A percentile compares a stretch with the other conserved stretches of the same genome.
Conservation (phyloP, 2,888 invertebrate species). For the Scrobipalpa atriplicella region DNA sequence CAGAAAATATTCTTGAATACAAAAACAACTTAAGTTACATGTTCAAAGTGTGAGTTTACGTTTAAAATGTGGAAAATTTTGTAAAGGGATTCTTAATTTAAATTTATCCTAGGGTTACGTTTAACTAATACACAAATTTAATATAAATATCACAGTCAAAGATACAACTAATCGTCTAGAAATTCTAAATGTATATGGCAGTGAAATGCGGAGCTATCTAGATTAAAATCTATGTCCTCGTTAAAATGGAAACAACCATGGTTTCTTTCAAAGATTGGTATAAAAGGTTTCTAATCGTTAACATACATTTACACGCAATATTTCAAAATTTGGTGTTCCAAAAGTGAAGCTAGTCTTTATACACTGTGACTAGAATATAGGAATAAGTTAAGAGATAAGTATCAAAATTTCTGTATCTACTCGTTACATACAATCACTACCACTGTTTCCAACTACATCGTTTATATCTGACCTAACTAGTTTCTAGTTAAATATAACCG, state of each 20-base stretch:
- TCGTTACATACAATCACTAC: conserved; percentile 57
- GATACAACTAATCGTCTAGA: conserved; percentile 74
- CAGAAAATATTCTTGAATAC: conserved; percentile 67
- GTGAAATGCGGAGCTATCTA: conserved; percentile 65
- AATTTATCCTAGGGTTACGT: conserved; percentile 60
- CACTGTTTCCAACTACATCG: conserved; percentile 50
- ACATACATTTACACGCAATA: conserved; percentile 35
- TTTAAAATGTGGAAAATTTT: conserved; percentile 21
- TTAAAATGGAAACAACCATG: conserved; percentile 55
- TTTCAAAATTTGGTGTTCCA: conserved; percentile 45
- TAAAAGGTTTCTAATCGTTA: conserved; percentile 38
- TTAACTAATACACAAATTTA: conserved; percentile 78
- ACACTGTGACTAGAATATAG: conserved; percentile 79
- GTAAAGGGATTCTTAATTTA: conserved; percentile 35
- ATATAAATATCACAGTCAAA: conserved; percentile 83
- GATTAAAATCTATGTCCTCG: conserved; percentile 49
- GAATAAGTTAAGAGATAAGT: conserved; percentile 71
- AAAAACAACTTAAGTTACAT: conserved; percentile 36
- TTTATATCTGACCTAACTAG: conserved; percentile 19
- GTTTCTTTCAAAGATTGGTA: conserved; percentile 43
- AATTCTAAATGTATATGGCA: conserved; percentile 74
- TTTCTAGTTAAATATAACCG: conserved; percentile 24
- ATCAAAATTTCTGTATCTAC: conserved; percentile 63
- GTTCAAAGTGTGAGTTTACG: conserved; percentile 1
- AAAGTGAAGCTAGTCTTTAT: conserved; percentile 73